Evolutionary conservation across 2,888 invertebrate species (phyloP), one percentile per base, ranked within the genome.

Genomic region (Leptodirus hochenwartii): DNA sequence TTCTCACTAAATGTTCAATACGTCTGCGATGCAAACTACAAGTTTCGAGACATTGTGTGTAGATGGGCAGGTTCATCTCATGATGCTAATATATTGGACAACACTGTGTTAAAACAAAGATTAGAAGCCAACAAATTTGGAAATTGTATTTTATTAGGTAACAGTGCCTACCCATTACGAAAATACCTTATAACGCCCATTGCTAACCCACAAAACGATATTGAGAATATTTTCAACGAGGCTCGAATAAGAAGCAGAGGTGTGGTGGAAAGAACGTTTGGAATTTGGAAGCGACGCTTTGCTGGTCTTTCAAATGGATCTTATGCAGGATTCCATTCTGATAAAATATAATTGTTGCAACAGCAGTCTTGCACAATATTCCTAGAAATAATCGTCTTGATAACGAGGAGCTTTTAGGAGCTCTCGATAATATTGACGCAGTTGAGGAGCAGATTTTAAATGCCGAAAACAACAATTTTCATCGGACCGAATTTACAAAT

Each of bases 101-200:
- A 26, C 15, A 15, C 11, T 8, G 5, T 15, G 6, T 8, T 26
- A 5, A 26, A 26, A 10, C 5, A 13, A 12, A 8, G 26, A n/a
- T 14, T 26, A 15, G 30, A 30, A 30, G 15, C 24, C n/a, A 5
- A 12, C 10, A 25, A 25, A 27, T 25, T 30, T 24, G 15, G 25
- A 15, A 26, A 30, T 26, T 15, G 25, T 26, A 8, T 30, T 4
- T 16, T 30, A 13, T 30, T 30, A 13, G 30, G 30, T 3, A 25
- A 30, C 12, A 25, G 16, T 25, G 30, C 24, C 9, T 30, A 30
- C 15, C 30, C 30, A 16, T 12, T 30, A 30, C 24, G 30, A 16
- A 6, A 14, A 12, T 30, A 30, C 17, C 11, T 30, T 12, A 16
- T 30, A 5, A 30, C 30, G 8, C 30, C 30, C 4, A 13, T 30